Base-by-base conservation (phyloP, 2,113 vertebrate species). In the Onychorhynchus coronatus region DNA sequence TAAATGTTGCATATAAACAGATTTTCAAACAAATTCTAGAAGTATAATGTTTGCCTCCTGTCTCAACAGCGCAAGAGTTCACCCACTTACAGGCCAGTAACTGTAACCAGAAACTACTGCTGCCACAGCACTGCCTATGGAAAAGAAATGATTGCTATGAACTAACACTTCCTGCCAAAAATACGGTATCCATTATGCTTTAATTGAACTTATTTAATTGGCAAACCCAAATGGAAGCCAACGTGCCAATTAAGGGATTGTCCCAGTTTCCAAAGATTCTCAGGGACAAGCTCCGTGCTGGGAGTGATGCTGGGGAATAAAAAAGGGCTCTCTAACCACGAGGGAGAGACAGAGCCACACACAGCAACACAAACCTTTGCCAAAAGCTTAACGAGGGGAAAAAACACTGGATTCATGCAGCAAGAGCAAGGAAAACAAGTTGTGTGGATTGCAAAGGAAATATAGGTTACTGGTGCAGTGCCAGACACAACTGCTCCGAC, bases 151-250 rank as follows among this genome's bases (percentile, higher is more conserved):
- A 91, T 20, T 84, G 56, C 89, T 80, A 58, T 20, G 77, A 91
- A 84, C 86, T 91, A 92, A 62, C 46, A 73, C 35, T 82, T 58
- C 41, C 91, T 92, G 83, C 86, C 91, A 86, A 94, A 90, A 92
- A 84, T 42, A 86, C 19, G 11, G 93, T 59, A 91, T 67, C 86
- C 79, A 55, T 71, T 91, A 68, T 59, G 37, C 21, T 67, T 71
- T 81, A 91, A 95, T 75, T 78, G 73, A 95, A 91, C 22, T 80
- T n/a, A 31, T 59, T 91, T 92, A 93, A 93, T 75, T 92, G 93
- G 89, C 76, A 91, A 89, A 55, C 20, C 61, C 68, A 66, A 92
- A 83, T 63, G 76, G 79, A 91, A 93, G 92, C 68, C 92, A 81
- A 71, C 11, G 68, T 81, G 76, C 76, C 86, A 92, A 78, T 92